A percentile compares a stretch with the other conserved stretches of the same genome.
Conservation (phyloP, 2,888 invertebrate genomes). For the Odontocerum albicorne region DNA sequence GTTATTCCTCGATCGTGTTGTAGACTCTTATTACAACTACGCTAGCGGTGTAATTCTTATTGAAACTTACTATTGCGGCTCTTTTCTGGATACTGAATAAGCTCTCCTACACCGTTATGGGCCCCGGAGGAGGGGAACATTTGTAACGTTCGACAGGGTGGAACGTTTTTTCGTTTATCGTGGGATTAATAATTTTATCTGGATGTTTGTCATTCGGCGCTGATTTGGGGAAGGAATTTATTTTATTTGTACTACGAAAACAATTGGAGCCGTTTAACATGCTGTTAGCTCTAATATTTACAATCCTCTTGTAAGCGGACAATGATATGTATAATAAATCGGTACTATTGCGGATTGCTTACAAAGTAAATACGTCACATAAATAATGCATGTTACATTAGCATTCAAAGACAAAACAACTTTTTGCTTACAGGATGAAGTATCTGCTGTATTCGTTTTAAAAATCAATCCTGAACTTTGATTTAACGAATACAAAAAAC, state of each 20-base stretch:
- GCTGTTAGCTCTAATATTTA: too few species aligned
- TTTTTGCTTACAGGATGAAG: too few species aligned
- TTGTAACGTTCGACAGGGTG: constrained; percentile 33
- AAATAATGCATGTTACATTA: too few species aligned
- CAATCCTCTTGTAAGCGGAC: too few species aligned
- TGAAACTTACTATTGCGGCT: constrained; percentile 33
- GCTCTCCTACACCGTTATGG: constrained; percentile 22
- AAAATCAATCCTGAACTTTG: too few species aligned
- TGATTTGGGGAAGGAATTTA: neutral
- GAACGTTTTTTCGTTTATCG: constrained; percentile 14
- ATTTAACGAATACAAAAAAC: too few species aligned
- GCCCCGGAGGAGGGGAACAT: constrained; percentile 25
- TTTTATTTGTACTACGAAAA: neutral
- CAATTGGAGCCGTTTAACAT: too few species aligned
- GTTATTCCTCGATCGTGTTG: constrained; percentile 30
- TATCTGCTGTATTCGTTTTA: too few species aligned
- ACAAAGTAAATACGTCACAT: too few species aligned
- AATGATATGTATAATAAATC: too few species aligned
- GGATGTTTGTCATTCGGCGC: constrained; percentile 12
- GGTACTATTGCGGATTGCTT: too few species aligned
- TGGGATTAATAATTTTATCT: constrained; percentile 25
- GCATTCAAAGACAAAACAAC: too few species aligned
- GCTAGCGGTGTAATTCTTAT: constrained; percentile 32
- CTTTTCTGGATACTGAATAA: constrained; percentile 34
- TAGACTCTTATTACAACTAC: constrained; percentile 28